Evolutionary conservation across 2,113 vertebrate genomes (phyloP), one percentile per base, ranked within the genome.

Genomic region (Anarrhichthys ocellatus): DNA sequence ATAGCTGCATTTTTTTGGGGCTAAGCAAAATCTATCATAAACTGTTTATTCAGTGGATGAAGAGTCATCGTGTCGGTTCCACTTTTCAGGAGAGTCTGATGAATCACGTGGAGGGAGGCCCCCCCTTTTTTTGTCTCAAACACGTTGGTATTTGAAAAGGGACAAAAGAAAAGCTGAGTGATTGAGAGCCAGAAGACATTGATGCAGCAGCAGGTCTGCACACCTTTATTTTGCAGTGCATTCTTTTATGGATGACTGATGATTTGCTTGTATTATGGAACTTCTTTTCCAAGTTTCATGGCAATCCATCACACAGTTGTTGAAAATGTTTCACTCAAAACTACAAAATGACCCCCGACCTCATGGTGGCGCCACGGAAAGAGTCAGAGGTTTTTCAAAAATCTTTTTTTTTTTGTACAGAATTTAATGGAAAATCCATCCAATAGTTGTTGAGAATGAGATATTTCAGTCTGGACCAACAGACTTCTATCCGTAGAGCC

Each of bases 21-120:
- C 46, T 27, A 72, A 54, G 77, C 73, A 82, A 72, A 86, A 85
- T 92, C 82, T 79, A 82, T 90, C 80, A 88, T 15, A 42, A 42
- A 67, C 40, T 84, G 79, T 83, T 92, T 85, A 88, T 83, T 74
- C 84, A 81, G 44, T 20, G 36, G 82, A 88, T 87, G 85, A 81
- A 59, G 75, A 81, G 68, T 75, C 81, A 85, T 81, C 80, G 70
- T 56, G 80, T 76, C 83, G 81, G 58, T 56, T 48, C 44, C 82
- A 82, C 81, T 80, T 80, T 78, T 83, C 65, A 66, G 59, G 27
- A 61, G 82, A 69, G 86, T 90, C 83, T 86, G 87, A 89, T 82
- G 38, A 84, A 86, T 90, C 40, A 44, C 62, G 54, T 9, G 18
- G 65, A 68, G 69, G 54, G 63, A 82, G 69, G 34, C 24, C 67